Evolutionary conservation across 2,888 invertebrate species (phyloP).

Genomic region (Pollenia griseotomentosa): DNA sequence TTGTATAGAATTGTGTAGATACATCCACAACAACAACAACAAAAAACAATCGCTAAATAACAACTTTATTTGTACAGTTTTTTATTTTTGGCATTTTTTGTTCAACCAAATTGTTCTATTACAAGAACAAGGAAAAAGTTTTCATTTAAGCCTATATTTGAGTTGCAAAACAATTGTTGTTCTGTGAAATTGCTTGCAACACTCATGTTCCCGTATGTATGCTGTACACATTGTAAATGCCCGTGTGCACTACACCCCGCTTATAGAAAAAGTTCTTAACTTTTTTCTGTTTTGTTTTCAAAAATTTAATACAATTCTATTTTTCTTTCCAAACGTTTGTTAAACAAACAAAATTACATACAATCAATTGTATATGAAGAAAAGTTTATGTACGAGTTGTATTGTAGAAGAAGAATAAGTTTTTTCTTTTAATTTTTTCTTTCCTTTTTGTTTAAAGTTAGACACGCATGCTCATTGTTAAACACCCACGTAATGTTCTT

Average conservation of each 20-base stretch:
- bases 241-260: not conserved
- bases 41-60: conserved; percentile 59
- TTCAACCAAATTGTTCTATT: conserved; percentile 53
- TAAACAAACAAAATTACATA: conserved; percentile 73
- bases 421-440: not conserved
- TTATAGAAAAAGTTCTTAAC: conserved; percentile 1
- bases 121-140: conserved; percentile 63
- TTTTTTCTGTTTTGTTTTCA: conserved; percentile 47
- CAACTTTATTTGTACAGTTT: conserved; percentile 62
- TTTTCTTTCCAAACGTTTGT: conserved; percentile 69
- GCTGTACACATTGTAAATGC: not conserved
- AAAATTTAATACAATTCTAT: conserved; percentile 58
- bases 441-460: conserved; percentile 28
- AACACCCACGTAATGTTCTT: conserved; percentile 63
- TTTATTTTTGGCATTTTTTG: conserved; percentile 7
- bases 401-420: conserved; percentile 18
- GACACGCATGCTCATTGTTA: conserved; percentile 67
- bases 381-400: conserved; percentile 5
- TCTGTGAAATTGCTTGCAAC: conserved; percentile 61
- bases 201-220: conserved; percentile 13
- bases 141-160: conserved; percentile 66
- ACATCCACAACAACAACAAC: conserved; percentile 42
- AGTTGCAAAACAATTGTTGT: conserved; percentile 66
- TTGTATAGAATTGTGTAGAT: conserved; percentile 48
- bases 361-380: conserved; percentile 67